phyloP scores from a whole-genome alignment of 1,140 invertebrate genomes.

The Brachionus plicatilis region DNA sequence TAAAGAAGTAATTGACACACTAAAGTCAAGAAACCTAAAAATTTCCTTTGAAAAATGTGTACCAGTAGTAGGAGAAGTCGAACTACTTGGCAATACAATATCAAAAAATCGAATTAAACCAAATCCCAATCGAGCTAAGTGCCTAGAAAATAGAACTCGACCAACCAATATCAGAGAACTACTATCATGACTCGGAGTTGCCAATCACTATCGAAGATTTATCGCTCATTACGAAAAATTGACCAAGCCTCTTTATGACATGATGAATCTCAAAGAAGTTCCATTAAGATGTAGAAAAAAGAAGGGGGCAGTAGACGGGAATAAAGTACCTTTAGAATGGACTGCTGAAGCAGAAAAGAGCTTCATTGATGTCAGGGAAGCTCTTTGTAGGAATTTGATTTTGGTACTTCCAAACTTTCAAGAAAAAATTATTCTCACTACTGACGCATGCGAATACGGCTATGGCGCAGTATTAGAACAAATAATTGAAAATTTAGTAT shows the following conservation, averaged over 20 bases:
- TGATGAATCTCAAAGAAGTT: not conserved
- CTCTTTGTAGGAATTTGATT: not conserved
- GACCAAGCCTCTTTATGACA: constrained; percentile 39
- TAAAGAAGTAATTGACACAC: not conserved
- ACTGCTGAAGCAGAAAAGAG: not conserved
- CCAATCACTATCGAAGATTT: constrained; percentile 41
- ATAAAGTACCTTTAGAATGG: not conserved
- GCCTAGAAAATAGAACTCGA: not conserved
- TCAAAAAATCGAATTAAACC: not conserved
- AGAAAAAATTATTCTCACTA: not conserved
- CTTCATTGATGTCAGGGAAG: not conserved
- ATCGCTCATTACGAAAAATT: constrained; percentile 40
- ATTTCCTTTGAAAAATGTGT: not conserved
- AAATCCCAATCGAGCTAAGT: not conserved
- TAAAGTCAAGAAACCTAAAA: not conserved
- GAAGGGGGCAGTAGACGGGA: not conserved
- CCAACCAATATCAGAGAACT: constrained; percentile 43
- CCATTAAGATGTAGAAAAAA: not conserved
- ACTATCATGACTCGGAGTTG: constrained; percentile 37
- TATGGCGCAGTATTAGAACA: not conserved
- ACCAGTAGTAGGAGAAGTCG: not conserved
- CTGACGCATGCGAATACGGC: not conserved
- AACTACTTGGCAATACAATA: not conserved
- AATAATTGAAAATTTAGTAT: not conserved
- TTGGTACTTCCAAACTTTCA: not conserved